Evolutionary conservation across 2,113 vertebrate genomes (phyloP), one percentile per base, ranked within the genome.

Genomic region (Coracopsis vasa): DNA sequence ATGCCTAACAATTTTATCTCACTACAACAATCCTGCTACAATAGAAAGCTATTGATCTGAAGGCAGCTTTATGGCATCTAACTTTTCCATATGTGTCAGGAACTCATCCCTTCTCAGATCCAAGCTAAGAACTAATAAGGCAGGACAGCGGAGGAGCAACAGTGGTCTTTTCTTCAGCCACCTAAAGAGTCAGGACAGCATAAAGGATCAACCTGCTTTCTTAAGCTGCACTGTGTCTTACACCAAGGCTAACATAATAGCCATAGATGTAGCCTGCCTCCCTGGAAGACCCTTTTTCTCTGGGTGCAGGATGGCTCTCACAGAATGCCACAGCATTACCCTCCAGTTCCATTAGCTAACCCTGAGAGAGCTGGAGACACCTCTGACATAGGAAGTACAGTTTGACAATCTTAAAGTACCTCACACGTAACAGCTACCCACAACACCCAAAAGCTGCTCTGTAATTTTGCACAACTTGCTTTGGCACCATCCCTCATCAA

Each of bases 31-130:
- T 37, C 13, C 50, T 80, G 14, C 15, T 69, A 23, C 67, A 51
- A 5, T 8, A 44, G 53, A 92, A 82, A 90, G 14, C 15, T 24
- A 17, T 21, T 17, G 24, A 8, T 86, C 82, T 65, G 19, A 7
- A 19, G 10, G 27, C 28, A 73, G 58, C 31, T 69, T 73, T n/a
- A 53, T 37, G 33, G 13, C 24, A 61, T 29, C 16, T 29, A 51
- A 44, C 8, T 74, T 50, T 53, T 29, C 25, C 45, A 23, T 0
- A 0, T 23, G 5, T 53, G 23, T 69, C 47, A 66, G 2, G 2
- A 78, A 37, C 7, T 58, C n/a, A 71, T 29, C 44, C 27, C 29
- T 87, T 15, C 13, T 79, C 15, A 84, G 51, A 77, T 25, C 18
- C 37, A 81, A 65, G 21, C 13, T n/a, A 47, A 8, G 51, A 67